A percentile compares a stretch with the other conserved stretches of the same genome.
Evolutionary conservation across 2,113 vertebrate species (phyloP).

Genomic region (Hydropotes inermis): DNA sequence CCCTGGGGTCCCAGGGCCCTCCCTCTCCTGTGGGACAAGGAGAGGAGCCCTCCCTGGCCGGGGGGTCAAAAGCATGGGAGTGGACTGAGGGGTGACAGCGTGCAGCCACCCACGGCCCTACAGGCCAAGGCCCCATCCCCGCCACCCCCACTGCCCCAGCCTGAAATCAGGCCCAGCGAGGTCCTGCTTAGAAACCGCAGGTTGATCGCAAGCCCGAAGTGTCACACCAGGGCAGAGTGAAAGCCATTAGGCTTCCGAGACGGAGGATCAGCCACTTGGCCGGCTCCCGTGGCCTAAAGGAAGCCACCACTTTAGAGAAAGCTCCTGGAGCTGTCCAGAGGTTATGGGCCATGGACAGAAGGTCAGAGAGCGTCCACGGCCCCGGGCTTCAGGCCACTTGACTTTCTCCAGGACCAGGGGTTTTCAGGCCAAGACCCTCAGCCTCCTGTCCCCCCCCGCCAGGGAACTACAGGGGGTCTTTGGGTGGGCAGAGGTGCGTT

Average conservation of each 20-base stretch:
- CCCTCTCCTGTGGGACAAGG: no score
- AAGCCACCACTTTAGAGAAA: background rate
- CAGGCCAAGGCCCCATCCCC: background rate
- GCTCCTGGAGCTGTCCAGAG: background rate
- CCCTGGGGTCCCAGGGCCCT: background rate
- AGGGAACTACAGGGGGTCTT: background rate
- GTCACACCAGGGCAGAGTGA: background rate
- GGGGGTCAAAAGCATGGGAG: accelerated
- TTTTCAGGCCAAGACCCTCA: background rate
- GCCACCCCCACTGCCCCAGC: accelerated
- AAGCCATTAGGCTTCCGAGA: background rate
- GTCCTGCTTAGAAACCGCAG: background rate
- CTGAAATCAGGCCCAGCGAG: background rate
- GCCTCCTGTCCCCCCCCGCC: accelerated
- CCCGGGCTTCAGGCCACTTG: background rate
- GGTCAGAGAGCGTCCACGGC: background rate
- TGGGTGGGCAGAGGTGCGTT: background rate
- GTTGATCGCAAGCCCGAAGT: background rate
- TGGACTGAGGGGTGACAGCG: accelerated
- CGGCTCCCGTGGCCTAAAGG: accelerated
- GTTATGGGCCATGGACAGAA: background rate
- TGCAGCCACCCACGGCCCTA: accelerated
- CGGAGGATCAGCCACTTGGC: background rate
- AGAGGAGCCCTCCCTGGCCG: accelerated
- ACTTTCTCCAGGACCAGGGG: background rate